These are phyloP conservation scores for Poliocrania exsul DNA, from an alignment of 2,797 vertebrate genomes.

Conservation along the genomic window DNA sequence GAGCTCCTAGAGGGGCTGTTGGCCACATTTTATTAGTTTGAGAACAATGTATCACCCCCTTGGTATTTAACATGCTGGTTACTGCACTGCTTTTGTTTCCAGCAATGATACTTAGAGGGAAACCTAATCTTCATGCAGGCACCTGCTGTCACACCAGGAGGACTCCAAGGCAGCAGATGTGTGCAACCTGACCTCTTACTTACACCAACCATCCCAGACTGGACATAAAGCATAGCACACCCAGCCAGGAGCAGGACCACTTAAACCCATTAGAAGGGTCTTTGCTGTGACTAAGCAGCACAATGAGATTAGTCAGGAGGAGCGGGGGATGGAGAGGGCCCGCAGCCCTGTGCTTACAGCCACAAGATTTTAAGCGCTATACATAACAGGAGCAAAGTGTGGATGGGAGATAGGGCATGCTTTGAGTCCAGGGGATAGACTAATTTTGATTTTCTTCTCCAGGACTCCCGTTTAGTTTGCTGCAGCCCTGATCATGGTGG, in stretches of 20 bases:
- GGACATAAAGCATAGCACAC: not conserved
- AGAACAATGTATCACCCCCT: not conserved
- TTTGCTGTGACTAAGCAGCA: constrained; percentile 42
- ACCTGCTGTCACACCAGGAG: not conserved
- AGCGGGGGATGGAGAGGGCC: not conserved
- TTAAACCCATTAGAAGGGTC: constrained; percentile 45
- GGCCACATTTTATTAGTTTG: not conserved
- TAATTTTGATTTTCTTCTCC: not conserved
- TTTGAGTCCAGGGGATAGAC: not conserved
- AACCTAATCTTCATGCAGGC: not conserved
- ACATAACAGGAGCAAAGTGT: not conserved
- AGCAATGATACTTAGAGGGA: not conserved
- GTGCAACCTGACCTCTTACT: not conserved
- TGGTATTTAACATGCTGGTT: not conserved
- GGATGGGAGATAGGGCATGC: not conserved
- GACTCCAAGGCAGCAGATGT: not conserved
- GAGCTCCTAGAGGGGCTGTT: not conserved
- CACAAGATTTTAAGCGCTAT: not conserved
- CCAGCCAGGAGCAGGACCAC: not conserved
- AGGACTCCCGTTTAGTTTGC: not conserved
- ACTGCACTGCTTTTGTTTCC: not conserved
- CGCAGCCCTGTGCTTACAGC: not conserved
- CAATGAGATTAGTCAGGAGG: constrained; percentile 43
- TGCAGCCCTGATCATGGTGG: not conserved
- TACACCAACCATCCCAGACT: not conserved